phyloP scores from a whole-genome alignment of 2,113 vertebrate genomes.

The Struthio camelus region DNA sequence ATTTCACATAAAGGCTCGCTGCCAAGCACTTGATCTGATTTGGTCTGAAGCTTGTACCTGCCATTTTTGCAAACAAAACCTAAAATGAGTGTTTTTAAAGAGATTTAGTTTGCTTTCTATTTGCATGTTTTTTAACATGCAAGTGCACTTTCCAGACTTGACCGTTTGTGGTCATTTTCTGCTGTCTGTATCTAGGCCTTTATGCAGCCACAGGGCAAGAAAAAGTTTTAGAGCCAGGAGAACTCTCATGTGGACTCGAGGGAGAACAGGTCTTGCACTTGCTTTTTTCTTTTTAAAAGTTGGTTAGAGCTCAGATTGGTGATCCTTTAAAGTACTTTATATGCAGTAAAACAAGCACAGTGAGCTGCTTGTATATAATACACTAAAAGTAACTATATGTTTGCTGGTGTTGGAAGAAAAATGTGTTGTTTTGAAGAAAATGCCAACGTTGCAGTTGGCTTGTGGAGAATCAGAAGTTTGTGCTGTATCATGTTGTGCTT shows the following conservation, averaged over 20 bases:
- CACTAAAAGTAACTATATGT: neutral
- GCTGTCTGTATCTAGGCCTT: neutral
- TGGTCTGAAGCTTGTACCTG: neutral
- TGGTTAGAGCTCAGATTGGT: neutral
- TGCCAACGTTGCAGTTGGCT: neutral
- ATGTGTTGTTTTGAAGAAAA: neutral
- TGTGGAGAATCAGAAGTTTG: neutral
- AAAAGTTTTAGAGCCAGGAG: neutral
- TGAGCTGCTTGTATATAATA: accelerated
- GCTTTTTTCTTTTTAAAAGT: neutral
- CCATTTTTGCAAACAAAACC: neutral
- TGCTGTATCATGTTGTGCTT: neutral
- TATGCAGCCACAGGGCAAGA: neutral
- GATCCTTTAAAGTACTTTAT: neutral
- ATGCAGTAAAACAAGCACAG: neutral
- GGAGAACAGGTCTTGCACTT: accelerated
- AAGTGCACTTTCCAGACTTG: neutral
- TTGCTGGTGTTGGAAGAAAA: neutral
- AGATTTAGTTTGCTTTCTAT: neutral
- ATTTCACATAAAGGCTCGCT: neutral
- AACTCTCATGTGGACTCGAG: neutral
- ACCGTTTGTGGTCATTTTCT: neutral
- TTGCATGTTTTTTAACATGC: neutral
- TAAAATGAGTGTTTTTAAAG: neutral
- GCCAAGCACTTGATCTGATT: neutral